Evolutionary conservation across 2,888 invertebrate genomes (phyloP).

Genomic region (Parthenolecanium corni): DNA sequence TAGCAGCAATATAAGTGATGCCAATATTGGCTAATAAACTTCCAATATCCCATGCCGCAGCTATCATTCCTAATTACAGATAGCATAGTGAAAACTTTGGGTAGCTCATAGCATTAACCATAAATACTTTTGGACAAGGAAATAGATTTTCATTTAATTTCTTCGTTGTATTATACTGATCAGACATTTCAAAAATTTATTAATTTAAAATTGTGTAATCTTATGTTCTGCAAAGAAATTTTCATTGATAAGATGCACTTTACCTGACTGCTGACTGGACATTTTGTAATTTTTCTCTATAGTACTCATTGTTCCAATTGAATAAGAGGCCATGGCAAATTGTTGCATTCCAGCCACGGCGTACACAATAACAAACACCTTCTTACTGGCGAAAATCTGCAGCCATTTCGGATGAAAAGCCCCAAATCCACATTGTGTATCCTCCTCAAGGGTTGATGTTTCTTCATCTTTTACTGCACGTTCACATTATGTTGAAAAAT

Average conservation of each 20-base stretch:
- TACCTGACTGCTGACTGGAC: constrained; percentile 47
- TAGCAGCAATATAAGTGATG: constrained; percentile 51
- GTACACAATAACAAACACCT: constrained; percentile 49
- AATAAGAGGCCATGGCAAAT: constrained; percentile 54
- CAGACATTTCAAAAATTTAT: no score
- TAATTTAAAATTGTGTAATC: no score
- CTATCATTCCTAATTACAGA: constrained; percentile 54
- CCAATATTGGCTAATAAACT: constrained; percentile 51
- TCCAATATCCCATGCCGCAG: constrained; percentile 57
- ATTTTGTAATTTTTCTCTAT: constrained; percentile 57
- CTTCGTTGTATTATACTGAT: no score
- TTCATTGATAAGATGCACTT: no score
- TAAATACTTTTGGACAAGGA: no score
- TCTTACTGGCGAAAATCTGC: constrained; percentile 48
- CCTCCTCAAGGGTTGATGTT: constrained; percentile 7
- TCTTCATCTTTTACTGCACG: not conserved
- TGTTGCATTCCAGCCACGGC: constrained; percentile 52
- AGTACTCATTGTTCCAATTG: constrained; percentile 52
- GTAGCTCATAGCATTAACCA: no score
- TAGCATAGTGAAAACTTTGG: constrained; percentile 36
- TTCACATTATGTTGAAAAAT: no score
- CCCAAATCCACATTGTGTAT: constrained; percentile 33
- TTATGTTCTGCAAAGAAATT: no score
- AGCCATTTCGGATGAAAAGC: constrained; percentile 41
- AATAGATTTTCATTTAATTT: not conserved